Evolutionary conservation across 2,888 invertebrate species (phyloP).

Genomic region (Gymnosoma rotundatum): DNA sequence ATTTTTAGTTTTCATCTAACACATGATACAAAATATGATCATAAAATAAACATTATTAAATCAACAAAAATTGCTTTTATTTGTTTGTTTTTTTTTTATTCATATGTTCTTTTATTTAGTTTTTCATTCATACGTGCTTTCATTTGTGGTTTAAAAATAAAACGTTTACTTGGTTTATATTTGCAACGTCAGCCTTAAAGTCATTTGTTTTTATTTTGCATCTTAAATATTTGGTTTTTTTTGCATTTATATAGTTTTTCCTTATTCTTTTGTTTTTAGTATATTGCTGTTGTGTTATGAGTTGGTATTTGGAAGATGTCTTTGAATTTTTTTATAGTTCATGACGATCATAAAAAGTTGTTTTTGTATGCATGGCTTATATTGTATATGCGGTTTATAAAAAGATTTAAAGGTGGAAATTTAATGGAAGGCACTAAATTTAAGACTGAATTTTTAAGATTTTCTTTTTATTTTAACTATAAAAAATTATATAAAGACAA

Average conservation of each 20-base stretch:
- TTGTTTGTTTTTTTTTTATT: constrained; percentile 8
- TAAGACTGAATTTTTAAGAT: too few species aligned
- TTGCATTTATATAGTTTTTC: not conserved
- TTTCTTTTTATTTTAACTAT: too few species aligned
- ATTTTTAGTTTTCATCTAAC: not conserved
- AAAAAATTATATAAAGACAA: too few species aligned
- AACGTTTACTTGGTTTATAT: constrained; percentile 16
- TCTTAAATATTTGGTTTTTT: constrained; percentile 40
- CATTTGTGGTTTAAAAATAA: not conserved
- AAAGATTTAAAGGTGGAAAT: constrained; percentile 5
- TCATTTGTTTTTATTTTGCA: constrained; percentile 52
- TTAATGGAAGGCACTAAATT: not conserved
- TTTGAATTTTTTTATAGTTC: constrained; percentile 8
- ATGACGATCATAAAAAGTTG: constrained; percentile 1
- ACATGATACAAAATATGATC: too few species aligned
- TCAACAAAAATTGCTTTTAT: not conserved
- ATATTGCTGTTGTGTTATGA: constrained; percentile 4
- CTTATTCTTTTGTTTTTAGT: not conserved
- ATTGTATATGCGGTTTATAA: not conserved
- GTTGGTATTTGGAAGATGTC: constrained; percentile 16
- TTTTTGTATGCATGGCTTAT: constrained; percentile 13
- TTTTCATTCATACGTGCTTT: constrained; percentile 1
- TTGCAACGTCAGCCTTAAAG: constrained; percentile 25
- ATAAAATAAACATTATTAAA: too few species aligned
- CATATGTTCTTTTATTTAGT: not conserved